These are phyloP conservation scores for Eumaeus atala DNA, from an alignment of 1,140 invertebrate genomes.

Conservation along the genomic window DNA sequence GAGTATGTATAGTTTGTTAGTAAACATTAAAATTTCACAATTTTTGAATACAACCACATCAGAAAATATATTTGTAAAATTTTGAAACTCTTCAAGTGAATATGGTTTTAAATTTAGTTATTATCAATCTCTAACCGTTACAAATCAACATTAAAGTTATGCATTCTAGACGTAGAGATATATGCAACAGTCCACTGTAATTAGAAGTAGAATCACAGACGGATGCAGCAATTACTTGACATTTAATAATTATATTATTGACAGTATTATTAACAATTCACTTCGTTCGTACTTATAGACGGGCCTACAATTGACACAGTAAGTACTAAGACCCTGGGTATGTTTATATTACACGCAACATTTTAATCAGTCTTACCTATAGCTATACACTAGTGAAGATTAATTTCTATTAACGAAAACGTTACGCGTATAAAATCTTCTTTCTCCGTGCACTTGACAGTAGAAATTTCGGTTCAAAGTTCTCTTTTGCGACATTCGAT, in stretches of 20 bases:
- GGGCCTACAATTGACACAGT: conserved; percentile 63
- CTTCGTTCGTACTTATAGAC: conserved; percentile 21
- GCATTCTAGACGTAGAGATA: conserved; percentile 43
- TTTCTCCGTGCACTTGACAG: conserved; percentile 71
- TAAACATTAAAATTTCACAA: not conserved
- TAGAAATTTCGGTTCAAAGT: conserved; percentile 62
- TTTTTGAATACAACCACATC: not conserved
- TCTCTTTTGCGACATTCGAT: conserved; percentile 68
- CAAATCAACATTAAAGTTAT: conserved; percentile 33
- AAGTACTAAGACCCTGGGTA: conserved; percentile 46
- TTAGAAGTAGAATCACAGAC: conserved; percentile 59
- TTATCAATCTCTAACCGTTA: not conserved
- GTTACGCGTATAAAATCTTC: conserved; percentile 48
- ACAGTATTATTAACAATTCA: conserved; percentile 29
- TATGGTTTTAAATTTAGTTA: not conserved
- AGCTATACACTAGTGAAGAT: conserved; percentile 38
- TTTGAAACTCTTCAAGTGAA: not conserved
- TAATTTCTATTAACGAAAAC: conserved; percentile 38
- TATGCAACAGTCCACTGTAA: conserved; percentile 46
- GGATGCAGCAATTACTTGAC: conserved; percentile 57
- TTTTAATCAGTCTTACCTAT: conserved; percentile 37
- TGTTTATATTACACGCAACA: conserved; percentile 44
- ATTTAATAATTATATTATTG: conserved; percentile 34
- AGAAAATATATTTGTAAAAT: not conserved
- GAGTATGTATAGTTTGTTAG: conserved; percentile 7